A percentile compares a stretch with the other conserved stretches of the same genome.
Evolutionary conservation across 2,888 invertebrate species (phyloP).

Genomic region (Rhamnusium bicolor): DNA sequence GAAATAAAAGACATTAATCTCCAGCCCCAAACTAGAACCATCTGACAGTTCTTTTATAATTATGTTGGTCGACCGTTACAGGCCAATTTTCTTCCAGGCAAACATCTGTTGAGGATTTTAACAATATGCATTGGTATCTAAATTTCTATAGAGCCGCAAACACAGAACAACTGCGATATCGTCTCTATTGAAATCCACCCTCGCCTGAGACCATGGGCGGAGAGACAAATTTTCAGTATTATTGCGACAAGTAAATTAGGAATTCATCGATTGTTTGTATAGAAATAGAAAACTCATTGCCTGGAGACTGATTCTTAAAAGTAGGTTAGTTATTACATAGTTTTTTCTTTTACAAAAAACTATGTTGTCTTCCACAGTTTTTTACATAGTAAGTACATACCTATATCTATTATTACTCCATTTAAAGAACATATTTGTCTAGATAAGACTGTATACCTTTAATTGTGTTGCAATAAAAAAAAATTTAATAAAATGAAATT

Average conservation of each 20-base stretch:
- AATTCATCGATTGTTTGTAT: too few relatives aligned
- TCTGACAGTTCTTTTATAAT: slow-evolving; percentile 23
- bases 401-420: too few relatives aligned
- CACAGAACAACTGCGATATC: slow-evolving; percentile 2
- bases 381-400: too few relatives aligned
- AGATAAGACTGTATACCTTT: too few relatives aligned
- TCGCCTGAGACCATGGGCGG: background rate
- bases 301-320: background rate
- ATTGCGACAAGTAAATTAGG: too few relatives aligned
- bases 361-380: too few relatives aligned
- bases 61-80: slow-evolving; percentile 25
- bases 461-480: too few relatives aligned
- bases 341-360: too few relatives aligned
- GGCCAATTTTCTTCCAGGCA: slow-evolving; percentile 2
- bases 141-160: slow-evolving; percentile 29
- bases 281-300: background rate
- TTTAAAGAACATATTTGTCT: too few relatives aligned
- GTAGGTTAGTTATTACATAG: too few relatives aligned
- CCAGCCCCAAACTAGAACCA: slow-evolving; percentile 6
- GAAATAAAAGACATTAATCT: background rate
- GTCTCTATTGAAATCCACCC: slow-evolving; percentile 19
- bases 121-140: slow-evolving; percentile 29
- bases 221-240: background rate
- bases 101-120: slow-evolving; percentile 33
- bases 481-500: too few relatives aligned